Percentiles rank a stretch among this genome's conserved stretches.
phyloP scores from a whole-genome alignment of 1,140 invertebrate genomes.

The Zaprionus davidi region DNA sequence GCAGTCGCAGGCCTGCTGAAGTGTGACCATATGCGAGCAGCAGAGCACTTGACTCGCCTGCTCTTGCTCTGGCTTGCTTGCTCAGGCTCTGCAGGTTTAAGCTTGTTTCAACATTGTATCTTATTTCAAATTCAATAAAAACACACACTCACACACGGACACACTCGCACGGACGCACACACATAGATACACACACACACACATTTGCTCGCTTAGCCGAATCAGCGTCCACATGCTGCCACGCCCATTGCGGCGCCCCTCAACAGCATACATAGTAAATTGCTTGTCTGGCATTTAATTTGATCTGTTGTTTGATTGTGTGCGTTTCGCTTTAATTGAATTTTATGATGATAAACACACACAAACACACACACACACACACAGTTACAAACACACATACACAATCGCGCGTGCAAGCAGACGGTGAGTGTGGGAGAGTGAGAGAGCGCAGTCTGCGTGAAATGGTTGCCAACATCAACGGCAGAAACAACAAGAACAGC shows the following conservation, averaged over 20 bases:
- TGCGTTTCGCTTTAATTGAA: slow-evolving; percentile 78
- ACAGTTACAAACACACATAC: slow-evolving; percentile 12
- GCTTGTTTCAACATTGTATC: slow-evolving; percentile 40
- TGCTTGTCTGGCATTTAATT: slow-evolving; percentile 80
- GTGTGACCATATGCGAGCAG: slow-evolving; percentile 30
- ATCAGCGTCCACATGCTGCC: slow-evolving; percentile 39
- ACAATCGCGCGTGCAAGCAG: slow-evolving; percentile 1
- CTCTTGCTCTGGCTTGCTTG: background rate
- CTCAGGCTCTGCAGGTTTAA: slow-evolving; percentile 3
- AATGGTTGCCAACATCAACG: slow-evolving; percentile 4
- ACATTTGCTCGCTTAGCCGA: slow-evolving; percentile 14
- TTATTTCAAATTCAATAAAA: slow-evolving; percentile 56
- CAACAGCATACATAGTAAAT: slow-evolving; percentile 64
- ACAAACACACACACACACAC: slow-evolving; percentile 16
- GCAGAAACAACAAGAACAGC: slow-evolving; percentile 8
- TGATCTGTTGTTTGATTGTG: slow-evolving; percentile 82
- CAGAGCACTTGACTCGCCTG: background rate
- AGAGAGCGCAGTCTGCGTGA: slow-evolving; percentile 2
- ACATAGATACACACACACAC: background rate
- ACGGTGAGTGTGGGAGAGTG: slow-evolving; percentile 1
- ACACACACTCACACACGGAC: slow-evolving; percentile 27
- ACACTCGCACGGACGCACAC: slow-evolving; percentile 22
- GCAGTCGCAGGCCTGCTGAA: slow-evolving; percentile 21
- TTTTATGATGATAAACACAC: slow-evolving; percentile 78
- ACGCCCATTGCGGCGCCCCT: slow-evolving; percentile 50